Base-by-base conservation (phyloP, 2,888 invertebrate species). In the Epistrophe eligans region DNA sequence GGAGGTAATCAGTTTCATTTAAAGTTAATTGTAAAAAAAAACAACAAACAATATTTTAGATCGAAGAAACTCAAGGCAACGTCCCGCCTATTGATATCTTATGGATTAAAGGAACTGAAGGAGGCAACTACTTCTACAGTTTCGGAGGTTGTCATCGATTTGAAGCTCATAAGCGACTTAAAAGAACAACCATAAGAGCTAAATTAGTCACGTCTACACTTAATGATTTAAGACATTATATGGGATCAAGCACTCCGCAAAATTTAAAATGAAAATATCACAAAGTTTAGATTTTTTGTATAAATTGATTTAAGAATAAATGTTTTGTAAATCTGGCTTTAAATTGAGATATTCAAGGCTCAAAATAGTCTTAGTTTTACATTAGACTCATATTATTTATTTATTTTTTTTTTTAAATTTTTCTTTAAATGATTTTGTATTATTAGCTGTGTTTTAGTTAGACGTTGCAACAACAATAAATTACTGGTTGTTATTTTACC, bases 131-230 rank as follows among this genome's bases (percentile, higher is more conserved):
- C 92, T 98, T 95, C 92, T 98, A 97, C 91, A 97, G 97, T 87
- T 98, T 98, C 92, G 97, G 98, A 38, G 98, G 97, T n/a, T 98
- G 97, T 91, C 97, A 98, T 93, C 95, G 98, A 55, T 98, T 95
- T 92, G 96, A 96, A 72, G 98, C 98, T 0, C 95, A 97, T 92
- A 95, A 96, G 90, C 94, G 96, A 50, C 94, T 98, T 8, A 94
- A 95, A 73, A 93, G 94, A 58, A 93, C 94, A 28, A 96, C 95
- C 13, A 96, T 98, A 88, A 95, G 95, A 88, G 97, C 96, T 28
- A 98, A 97, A 93, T 93, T 98, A n/a, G 94, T 98, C 35, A 94
- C 94, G 90, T 97, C 97, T 2, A 97, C 96, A 0, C 90, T 97
- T 32, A 92, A 94, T 0, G 97, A 97, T 92, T 93, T 98, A 19